A percentile compares a stretch with the other conserved stretches of the same genome.
These are phyloP conservation scores for Leucophora obtusa DNA, from an alignment of 2,888 invertebrate species.

Conservation along the genomic window DNA sequence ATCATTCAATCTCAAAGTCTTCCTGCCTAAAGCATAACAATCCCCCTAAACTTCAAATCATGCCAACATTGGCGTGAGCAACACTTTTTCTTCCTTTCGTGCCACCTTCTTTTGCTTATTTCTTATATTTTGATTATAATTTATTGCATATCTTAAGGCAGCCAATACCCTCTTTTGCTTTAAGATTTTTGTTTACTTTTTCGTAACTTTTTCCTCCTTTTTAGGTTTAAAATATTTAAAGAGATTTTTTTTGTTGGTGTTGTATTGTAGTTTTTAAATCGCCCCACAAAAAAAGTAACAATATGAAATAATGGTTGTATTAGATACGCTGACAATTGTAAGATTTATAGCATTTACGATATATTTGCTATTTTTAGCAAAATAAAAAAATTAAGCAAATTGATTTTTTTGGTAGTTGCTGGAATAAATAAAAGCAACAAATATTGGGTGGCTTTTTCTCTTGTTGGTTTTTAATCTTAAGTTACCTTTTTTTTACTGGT, in stretches of 20 bases:
- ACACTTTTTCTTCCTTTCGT: slow-evolving; percentile 35
- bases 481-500: slow-evolving; percentile 37
- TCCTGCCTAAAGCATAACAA: background rate
- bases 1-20: slow-evolving; percentile 34
- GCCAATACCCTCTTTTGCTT: slow-evolving; percentile 16
- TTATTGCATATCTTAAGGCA: slow-evolving; percentile 50
- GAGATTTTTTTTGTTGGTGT: slow-evolving; percentile 14
- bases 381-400: slow-evolving; percentile 20
- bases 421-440: slow-evolving; percentile 36
- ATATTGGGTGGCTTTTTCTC: slow-evolving; percentile 1
- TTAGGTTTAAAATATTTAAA: slow-evolving; percentile 32
- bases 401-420: slow-evolving; percentile 12
- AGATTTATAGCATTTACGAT: slow-evolving; percentile 55
- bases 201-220: background rate
- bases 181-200: slow-evolving; percentile 23
- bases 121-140: slow-evolving; percentile 38
- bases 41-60: background rate
- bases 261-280: background rate
- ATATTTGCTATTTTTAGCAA: slow-evolving; percentile 19
- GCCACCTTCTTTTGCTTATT: slow-evolving; percentile 15
- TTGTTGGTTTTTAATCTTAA: slow-evolving; percentile 28
- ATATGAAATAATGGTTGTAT: slow-evolving; percentile 33
- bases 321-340: slow-evolving; percentile 57
- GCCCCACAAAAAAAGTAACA: slow-evolving; percentile 14
- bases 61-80: slow-evolving; percentile 35